Base-by-base conservation (phyloP, 2,797 vertebrate species). In the Dipus sagitta region DNA sequence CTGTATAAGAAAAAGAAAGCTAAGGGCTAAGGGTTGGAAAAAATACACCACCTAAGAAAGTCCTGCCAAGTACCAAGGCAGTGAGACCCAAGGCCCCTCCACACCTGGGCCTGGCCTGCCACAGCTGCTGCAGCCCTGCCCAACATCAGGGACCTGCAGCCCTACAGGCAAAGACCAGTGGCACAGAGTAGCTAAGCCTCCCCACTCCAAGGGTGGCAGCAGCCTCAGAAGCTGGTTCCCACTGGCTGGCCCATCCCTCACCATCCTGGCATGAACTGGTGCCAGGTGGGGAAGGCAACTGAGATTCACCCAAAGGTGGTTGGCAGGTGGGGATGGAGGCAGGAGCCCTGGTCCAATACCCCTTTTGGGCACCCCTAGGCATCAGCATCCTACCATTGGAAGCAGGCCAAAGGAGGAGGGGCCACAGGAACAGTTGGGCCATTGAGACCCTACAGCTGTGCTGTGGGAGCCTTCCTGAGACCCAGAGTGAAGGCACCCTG, bases 401-500 rank as follows among this genome's bases (percentile, higher is more conserved):
- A 2, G 8, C 54, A 83, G 47, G 34, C n/a, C 67, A 24, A 58
- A 68, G 38, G 62, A 67, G 68, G 18, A 52, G 54, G 17, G 3
- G 17, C 54, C 54, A 58, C 54, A 1, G 26, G 76, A 38, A 64
- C 32, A 75, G 58, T 6, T 34, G 20, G 17, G 32, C 32, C 24
- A 7, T 42, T 62, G 54, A 38, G 54, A 62, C 11, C 17, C 32
- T 28, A 62, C 15, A 62, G n/a, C 7, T 74, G 17, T 8, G 52
- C 54, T 17, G 13, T 58, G 54, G 54, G 54, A 17, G 54, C 14
- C 54, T 58, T 58, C 54, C 54, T 14, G 54, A 17, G 54, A 58
- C 30, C 54, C 38, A 76, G 17, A 80, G 65, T 82, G 26, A 52
- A 67, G 72, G 96, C 88, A 62, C 62, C 92, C 72, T 21, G 32